Percentiles rank a stretch among this genome's conserved stretches.
Conservation (phyloP, 2,113 vertebrate species). For the Propithecus coquereli region DNA sequence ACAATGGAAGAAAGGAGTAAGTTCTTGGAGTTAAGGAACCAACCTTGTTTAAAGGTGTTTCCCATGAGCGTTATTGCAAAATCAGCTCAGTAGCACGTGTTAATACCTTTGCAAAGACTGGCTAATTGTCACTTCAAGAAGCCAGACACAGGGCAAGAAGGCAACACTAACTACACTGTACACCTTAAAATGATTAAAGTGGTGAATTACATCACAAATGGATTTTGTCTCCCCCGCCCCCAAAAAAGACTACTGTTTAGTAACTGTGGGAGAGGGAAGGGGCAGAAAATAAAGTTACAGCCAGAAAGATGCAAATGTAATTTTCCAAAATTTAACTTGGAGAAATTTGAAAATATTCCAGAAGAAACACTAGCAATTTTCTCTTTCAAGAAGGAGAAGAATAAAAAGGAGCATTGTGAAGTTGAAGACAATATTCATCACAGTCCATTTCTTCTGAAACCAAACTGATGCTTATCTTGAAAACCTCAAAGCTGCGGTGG, state of each 20-base stretch:
- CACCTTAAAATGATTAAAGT: not conserved
- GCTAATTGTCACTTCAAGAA: not conserved
- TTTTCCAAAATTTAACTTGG: conserved; percentile 16
- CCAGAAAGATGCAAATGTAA: not conserved
- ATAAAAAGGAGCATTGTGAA: conserved; percentile 59
- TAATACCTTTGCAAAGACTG: not conserved
- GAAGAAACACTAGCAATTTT: conserved; percentile 16
- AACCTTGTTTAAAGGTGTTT: conserved; percentile 13
- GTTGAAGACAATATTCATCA: conserved; percentile 55
- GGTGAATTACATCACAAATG: not conserved
- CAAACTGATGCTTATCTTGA: conserved; percentile 70
- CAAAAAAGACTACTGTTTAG: not conserved
- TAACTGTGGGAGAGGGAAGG: not conserved
- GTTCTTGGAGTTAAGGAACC: not conserved
- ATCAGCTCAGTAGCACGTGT: not conserved
- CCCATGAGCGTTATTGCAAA: not conserved
- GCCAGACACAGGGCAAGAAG: not conserved
- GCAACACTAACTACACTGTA: not conserved
- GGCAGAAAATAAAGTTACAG: not conserved
- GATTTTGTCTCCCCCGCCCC: not conserved
- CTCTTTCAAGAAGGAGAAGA: conserved; percentile 63
- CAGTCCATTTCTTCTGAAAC: conserved; percentile 56
- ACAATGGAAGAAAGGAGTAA: not conserved
- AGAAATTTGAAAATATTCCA: not conserved
- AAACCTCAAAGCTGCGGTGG: conserved; percentile 51